These are phyloP conservation scores for Orthochromis indermauri DNA, from an alignment of 2,113 vertebrate species.

Conservation along the genomic window DNA sequence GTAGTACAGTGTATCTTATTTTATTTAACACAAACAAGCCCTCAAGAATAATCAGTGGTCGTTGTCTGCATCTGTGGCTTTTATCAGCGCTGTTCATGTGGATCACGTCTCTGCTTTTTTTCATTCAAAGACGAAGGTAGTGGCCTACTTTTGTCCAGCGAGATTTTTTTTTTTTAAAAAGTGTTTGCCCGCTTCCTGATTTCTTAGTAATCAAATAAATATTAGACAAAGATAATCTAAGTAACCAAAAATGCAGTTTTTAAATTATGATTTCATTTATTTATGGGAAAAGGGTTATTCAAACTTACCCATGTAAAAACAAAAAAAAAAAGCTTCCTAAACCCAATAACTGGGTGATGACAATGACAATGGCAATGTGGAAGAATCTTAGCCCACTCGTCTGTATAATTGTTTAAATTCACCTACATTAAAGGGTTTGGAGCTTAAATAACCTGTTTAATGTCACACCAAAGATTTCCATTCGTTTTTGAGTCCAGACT, in stretches of 20 bases:
- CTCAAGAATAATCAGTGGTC: not conserved
- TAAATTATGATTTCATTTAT: not conserved
- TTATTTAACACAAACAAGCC: not conserved
- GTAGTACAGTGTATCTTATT: not conserved
- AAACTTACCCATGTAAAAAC: not conserved
- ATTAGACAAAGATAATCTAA: not conserved
- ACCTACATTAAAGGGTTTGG: not conserved
- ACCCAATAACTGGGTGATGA: not conserved
- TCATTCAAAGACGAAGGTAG: not conserved
- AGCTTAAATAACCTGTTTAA: not conserved
- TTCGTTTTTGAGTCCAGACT: not conserved
- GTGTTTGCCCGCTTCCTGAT: not conserved
- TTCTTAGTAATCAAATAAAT: not conserved
- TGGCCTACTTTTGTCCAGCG: not conserved
- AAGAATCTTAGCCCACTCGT: not conserved
- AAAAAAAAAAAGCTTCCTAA: not conserved
- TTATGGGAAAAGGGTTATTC: accelerated
- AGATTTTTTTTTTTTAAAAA: accelerated
- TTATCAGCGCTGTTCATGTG: not conserved
- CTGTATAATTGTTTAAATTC: not conserved
- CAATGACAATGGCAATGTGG: not conserved
- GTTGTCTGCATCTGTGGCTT: not conserved
- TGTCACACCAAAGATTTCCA: not conserved
- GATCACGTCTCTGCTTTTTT: not conserved
- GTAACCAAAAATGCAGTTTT: not conserved